Evolutionary conservation across 2,888 invertebrate genomes (phyloP).

Genomic region (Drosophila neotestacea): DNA sequence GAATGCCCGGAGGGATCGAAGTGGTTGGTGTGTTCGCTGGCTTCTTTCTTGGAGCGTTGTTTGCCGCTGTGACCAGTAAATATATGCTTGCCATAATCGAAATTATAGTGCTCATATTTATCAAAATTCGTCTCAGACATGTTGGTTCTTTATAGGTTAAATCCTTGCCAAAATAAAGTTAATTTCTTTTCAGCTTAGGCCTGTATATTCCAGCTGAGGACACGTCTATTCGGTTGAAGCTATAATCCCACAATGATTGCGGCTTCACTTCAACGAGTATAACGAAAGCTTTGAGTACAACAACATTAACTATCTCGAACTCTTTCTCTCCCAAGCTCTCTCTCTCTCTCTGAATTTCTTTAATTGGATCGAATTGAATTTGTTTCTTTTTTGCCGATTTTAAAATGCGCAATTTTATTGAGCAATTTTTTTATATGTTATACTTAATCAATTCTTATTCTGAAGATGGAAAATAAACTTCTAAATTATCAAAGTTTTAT

Average conservation of each 20-base stretch:
- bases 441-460: not conserved
- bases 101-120: conserved; percentile 97
- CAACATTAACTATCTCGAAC: conserved; percentile 10
- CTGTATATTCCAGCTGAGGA: not conserved
- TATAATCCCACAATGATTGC: conserved; percentile 25
- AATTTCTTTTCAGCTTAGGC: conserved; percentile 86
- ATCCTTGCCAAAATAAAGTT: no score
- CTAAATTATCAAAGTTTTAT: no score
- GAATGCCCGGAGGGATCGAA: conserved; percentile 96
- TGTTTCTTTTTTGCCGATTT: conserved; percentile 10
- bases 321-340: not conserved
- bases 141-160: conserved; percentile 50
- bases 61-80: conserved; percentile 95
- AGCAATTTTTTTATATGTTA: no score
- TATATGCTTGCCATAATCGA: conserved; percentile 95
- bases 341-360: conserved; percentile 7
- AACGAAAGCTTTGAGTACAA: conserved; percentile 41
- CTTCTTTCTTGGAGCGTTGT: conserved; percentile 95
- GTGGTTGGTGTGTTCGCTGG: conserved; percentile 94
- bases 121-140: conserved; percentile 95
- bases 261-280: not conserved
- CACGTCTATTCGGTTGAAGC: conserved; percentile 24
- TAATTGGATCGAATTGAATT: conserved; percentile 10
- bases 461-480: no score
- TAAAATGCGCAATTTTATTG: conserved; percentile 25